A percentile compares a stretch with the other conserved stretches of the same genome.
Evolutionary conservation across 1,140 invertebrate genomes (phyloP).

Genomic region (Pissodes strobi): DNA sequence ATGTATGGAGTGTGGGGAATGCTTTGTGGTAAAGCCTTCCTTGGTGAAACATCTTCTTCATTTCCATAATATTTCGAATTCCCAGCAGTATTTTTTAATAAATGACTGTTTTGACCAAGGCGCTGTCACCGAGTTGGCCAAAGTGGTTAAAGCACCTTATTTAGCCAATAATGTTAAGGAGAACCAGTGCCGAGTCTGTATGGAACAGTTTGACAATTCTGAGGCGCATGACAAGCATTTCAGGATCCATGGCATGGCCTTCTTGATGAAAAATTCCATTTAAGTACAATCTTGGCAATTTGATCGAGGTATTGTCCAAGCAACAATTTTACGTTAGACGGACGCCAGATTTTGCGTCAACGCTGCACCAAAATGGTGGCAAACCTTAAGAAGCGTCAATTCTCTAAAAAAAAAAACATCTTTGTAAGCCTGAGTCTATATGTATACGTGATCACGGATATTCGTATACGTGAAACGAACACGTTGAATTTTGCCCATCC

Average conservation of each 20-base stretch:
- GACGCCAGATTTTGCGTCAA: no score
- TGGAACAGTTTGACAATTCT: constrained; percentile 62
- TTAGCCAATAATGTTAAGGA: constrained; percentile 57
- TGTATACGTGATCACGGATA: no score
- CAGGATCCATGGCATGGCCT: constrained; percentile 70
- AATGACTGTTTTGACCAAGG: constrained; percentile 62
- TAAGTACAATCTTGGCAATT: no score
- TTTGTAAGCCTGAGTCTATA: no score
- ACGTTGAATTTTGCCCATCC: no score
- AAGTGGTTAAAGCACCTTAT: constrained; percentile 51
- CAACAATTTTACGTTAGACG: no score
- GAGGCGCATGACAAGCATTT: constrained; percentile 65
- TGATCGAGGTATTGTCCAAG: no score
- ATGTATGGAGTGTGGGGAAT: constrained; percentile 70
- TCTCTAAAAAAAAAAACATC: no score
- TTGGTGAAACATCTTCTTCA: constrained; percentile 67
- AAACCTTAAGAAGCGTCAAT: no score
- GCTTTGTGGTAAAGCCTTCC: constrained; percentile 68
- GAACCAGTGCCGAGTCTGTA: constrained; percentile 70
- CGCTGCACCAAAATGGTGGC: no score
- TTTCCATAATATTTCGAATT: constrained; percentile 63
- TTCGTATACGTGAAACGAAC: no score
- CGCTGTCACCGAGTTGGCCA: constrained; percentile 57
- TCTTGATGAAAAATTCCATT: constrained; percentile 63
- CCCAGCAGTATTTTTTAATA: constrained; percentile 61